phyloP scores from a whole-genome alignment of 2,797 vertebrate genomes.

The Chelidonichthys spinosus region DNA sequence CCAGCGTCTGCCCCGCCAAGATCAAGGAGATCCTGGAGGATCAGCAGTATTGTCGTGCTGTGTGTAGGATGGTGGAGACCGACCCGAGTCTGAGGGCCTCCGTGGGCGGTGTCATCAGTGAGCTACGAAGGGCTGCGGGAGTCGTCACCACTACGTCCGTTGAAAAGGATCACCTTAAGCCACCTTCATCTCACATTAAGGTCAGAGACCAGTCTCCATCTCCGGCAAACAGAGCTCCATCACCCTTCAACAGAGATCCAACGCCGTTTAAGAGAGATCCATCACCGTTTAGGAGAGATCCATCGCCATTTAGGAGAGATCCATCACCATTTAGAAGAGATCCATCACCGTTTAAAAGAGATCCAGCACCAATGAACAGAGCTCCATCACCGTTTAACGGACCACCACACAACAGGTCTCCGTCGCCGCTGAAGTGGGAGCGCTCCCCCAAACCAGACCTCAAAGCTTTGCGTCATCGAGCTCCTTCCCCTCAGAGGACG shows the following conservation, averaged over 20 bases:
- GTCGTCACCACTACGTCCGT: neutral
- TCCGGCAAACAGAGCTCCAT: conserved; percentile 29
- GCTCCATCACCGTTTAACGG: neutral
- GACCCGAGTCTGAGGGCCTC: conserved; percentile 66
- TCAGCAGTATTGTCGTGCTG: conserved; percentile 63
- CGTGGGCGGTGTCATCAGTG: conserved; percentile 71
- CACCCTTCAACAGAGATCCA: neutral
- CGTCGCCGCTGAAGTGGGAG: conserved; percentile 32
- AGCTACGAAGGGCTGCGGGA: conserved; percentile 64
- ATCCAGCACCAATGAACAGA: neutral
- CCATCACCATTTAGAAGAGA: neutral
- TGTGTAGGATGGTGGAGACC: conserved; percentile 78
- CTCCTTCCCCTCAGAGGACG: conserved; percentile 12
- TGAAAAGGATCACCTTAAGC: conserved; percentile 33
- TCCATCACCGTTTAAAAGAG: conserved; percentile 9
- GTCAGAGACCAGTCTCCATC: conserved; percentile 44
- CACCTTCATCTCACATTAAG: conserved; percentile 5
- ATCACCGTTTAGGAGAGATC: neutral
- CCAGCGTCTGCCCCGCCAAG: conserved; percentile 70
- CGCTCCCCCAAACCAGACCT: conserved; percentile 31
- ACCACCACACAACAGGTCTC: neutral
- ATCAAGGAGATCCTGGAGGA: conserved; percentile 74
- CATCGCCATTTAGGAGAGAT: conserved; percentile 8
- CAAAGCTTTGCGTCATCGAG: neutral
- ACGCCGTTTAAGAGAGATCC: conserved; percentile 9